A percentile compares a stretch with the other conserved stretches of the same genome.
Evolutionary conservation across 1,140 invertebrate genomes (phyloP).

Genomic region (Drosophila subobscura): DNA sequence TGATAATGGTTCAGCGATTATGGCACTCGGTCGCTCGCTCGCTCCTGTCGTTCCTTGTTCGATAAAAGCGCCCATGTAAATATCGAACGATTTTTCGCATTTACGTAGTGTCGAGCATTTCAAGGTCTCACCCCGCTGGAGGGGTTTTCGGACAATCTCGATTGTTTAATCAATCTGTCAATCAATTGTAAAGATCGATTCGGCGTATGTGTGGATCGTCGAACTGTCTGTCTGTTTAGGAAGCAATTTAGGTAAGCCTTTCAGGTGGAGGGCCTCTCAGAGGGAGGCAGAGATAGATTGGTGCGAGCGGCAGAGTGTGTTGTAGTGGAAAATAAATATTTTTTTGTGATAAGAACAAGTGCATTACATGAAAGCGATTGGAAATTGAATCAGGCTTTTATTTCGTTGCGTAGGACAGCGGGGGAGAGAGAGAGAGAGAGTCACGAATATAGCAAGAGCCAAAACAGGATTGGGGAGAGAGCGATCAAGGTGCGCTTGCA

Average conservation of each 20-base stretch:
- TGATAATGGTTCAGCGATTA: constrained; percentile 35
- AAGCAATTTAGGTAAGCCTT: constrained; percentile 30
- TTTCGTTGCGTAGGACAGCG: constrained; percentile 12
- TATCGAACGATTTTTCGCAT: constrained; percentile 31
- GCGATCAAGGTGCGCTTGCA: neutral
- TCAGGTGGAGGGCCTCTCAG: constrained; percentile 1
- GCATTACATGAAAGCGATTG: constrained; percentile 41
- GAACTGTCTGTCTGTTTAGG: constrained; percentile 48
- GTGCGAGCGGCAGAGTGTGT: neutral
- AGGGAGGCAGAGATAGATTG: neutral
- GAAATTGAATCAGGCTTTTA: constrained; percentile 36
- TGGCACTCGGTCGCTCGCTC: constrained; percentile 2
- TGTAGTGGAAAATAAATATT: constrained; percentile 1
- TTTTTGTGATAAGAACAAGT: constrained; percentile 33
- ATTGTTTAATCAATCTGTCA: constrained; percentile 35
- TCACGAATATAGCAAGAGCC: constrained; percentile 3
- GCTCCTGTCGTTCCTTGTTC: constrained; percentile 31
- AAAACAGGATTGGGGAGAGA: constrained; percentile 13
- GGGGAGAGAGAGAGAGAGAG: constrained; percentile 14
- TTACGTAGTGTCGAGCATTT: constrained; percentile 23
- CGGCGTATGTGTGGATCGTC: constrained; percentile 22
- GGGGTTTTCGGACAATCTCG: constrained; percentile 9
- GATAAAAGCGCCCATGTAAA: constrained; percentile 40
- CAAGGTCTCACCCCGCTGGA: constrained; percentile 38
- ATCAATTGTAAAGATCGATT: constrained; percentile 22